Conservation (phyloP, 2,113 vertebrate genomes). For the Melanotaenia duboulayi region DNA sequence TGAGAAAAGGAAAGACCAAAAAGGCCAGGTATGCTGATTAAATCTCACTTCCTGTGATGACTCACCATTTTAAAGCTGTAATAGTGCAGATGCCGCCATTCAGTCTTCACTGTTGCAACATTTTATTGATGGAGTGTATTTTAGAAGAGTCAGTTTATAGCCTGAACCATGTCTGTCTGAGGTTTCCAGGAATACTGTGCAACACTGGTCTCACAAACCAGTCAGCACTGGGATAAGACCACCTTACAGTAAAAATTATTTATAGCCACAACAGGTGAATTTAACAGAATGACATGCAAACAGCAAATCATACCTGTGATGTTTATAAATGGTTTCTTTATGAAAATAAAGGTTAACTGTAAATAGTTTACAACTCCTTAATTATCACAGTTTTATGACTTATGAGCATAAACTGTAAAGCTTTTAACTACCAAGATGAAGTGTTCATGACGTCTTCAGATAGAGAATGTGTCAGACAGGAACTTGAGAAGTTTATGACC, state of each 20-base stretch:
- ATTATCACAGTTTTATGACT: not conserved
- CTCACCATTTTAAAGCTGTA: slow-evolving; percentile 2
- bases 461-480: slow-evolving; percentile 3
- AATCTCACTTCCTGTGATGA: slow-evolving; percentile 21
- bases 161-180: not conserved
- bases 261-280: not conserved
- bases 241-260: not conserved
- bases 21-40: not conserved
- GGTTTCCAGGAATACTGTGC: not conserved
- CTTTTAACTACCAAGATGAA: not conserved
- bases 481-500: slow-evolving; percentile 23
- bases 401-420: not conserved
- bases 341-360: no score
- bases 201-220: not conserved
- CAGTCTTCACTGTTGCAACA: not conserved
- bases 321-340: no score
- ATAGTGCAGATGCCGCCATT: slow-evolving; percentile 25
- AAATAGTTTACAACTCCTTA: no score
- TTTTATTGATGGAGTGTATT: slow-evolving; percentile 20
- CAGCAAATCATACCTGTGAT: not conserved
- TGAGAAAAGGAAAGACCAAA: no score
- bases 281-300: no score
- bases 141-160: slow-evolving; percentile 23
- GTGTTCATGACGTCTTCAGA: not conserved
- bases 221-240: not conserved